phyloP scores from a whole-genome alignment of 2,888 invertebrate species.

The Hyposoter dolosus region DNA sequence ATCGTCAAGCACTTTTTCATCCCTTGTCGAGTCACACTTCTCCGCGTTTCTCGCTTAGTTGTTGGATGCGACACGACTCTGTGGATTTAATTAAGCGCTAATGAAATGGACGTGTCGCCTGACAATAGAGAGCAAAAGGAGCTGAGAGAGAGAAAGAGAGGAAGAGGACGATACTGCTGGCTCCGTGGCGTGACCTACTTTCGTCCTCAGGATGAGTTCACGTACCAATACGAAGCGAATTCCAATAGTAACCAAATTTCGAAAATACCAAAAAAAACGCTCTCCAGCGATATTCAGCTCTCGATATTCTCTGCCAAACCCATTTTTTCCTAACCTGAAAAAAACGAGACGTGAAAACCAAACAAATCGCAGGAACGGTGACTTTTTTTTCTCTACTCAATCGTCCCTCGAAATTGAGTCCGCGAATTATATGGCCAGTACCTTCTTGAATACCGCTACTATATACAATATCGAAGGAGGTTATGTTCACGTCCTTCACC shows the following conservation, averaged over 20 bases:
- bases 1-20: conserved; percentile 29
- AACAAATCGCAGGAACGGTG: not conserved
- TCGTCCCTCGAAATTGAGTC: too few species aligned
- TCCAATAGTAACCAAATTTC: not conserved
- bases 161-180: conserved; percentile 1
- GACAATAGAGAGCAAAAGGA: conserved; percentile 52
- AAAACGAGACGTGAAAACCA: not conserved
- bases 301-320: not conserved
- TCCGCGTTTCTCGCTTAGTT: conserved; percentile 65
- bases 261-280: not conserved
- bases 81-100: conserved; percentile 80
- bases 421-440: too few species aligned
- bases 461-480: not conserved
- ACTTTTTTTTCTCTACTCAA: too few species aligned
- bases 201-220: conserved; percentile 35
- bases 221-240: conserved; percentile 24
- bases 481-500: conserved; percentile 57
- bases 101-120: conserved; percentile 79
- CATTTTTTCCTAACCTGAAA: not conserved
- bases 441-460: too few species aligned
- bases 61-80: conserved; percentile 68
- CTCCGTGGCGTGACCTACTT: conserved; percentile 57
- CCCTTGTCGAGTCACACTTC: conserved; percentile 69
- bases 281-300: not conserved
- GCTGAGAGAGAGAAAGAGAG: conserved; percentile 10